Evolutionary conservation across 2,888 invertebrate genomes (phyloP).

Genomic region (Griposia aprilina): DNA sequence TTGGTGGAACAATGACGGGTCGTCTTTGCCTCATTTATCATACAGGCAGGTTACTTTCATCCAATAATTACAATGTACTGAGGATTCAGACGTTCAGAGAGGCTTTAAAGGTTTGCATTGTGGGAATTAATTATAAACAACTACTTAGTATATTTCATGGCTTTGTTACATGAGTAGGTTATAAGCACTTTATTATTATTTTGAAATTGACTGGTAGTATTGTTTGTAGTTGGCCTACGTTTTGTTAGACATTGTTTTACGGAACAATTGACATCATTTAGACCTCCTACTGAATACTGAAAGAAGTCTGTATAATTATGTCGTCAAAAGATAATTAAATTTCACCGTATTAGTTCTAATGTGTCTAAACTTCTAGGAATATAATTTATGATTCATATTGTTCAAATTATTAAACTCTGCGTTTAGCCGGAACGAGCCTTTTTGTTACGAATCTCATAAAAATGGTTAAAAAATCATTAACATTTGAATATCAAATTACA

Average conservation of each 20-base stretch:
- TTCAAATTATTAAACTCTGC: slow-evolving; percentile 33
- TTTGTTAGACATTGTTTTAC: slow-evolving; percentile 25
- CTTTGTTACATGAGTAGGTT: slow-evolving; percentile 75
- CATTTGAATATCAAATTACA: slow-evolving; percentile 59
- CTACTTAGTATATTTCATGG: slow-evolving; percentile 77
- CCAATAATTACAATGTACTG: slow-evolving; percentile 88
- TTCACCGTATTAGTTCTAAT: slow-evolving; percentile 29
- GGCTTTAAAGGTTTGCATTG: slow-evolving; percentile 75
- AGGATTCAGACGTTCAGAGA: slow-evolving; percentile 78
- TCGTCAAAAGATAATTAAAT: slow-evolving; percentile 27
- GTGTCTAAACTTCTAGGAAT: slow-evolving; percentile 1
- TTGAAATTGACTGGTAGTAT: slow-evolving; percentile 38
- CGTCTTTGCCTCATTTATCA: slow-evolving; percentile 90
- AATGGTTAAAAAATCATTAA: slow-evolving; percentile 50
- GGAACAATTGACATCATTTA: slow-evolving; percentile 14
- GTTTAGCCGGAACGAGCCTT: slow-evolving; percentile 19
- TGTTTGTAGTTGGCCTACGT: slow-evolving; percentile 28
- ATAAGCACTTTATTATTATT: slow-evolving; percentile 66
- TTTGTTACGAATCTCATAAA: slow-evolving; percentile 16
- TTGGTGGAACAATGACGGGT: slow-evolving; percentile 84
- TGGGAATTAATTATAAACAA: slow-evolving; percentile 84
- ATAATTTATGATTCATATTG: slow-evolving; percentile 36
- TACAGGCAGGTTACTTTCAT: slow-evolving; percentile 89
- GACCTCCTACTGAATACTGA: slow-evolving; percentile 26
- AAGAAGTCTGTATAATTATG: background rate